A percentile compares a stretch with the other conserved stretches of the same genome.
Evolutionary conservation across 2,113 vertebrate species (phyloP).

Genomic region (Zosterops hypoxanthus): DNA sequence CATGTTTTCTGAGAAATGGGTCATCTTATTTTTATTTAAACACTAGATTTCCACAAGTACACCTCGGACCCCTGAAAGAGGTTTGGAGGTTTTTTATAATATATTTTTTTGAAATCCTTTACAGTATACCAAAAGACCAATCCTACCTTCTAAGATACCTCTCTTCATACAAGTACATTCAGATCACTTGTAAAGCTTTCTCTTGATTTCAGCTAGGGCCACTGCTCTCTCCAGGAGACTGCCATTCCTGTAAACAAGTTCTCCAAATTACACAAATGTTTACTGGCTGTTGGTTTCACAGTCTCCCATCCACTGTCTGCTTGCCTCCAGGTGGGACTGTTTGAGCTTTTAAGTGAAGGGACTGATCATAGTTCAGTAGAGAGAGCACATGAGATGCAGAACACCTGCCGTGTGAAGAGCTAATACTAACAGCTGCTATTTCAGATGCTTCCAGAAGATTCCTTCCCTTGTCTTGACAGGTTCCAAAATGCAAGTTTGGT

Average conservation of each 20-base stretch:
- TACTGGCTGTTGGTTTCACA: neutral
- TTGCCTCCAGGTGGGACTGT: neutral
- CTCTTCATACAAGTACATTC: neutral
- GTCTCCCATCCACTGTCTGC: neutral
- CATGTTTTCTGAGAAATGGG: neutral
- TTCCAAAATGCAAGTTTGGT: neutral
- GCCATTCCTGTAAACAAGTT: accelerated
- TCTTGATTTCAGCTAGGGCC: neutral
- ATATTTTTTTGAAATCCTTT: neutral
- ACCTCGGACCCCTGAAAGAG: neutral
- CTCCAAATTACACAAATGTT: neutral
- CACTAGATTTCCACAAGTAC: neutral
- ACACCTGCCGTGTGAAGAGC: neutral
- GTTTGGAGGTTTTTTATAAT: neutral
- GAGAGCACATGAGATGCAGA: neutral
- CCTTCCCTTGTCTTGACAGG: neutral
- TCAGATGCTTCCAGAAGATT: slow-evolving; percentile 12
- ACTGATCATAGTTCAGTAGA: neutral
- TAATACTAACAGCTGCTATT: neutral
- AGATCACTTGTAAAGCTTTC: neutral
- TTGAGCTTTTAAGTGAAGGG: neutral
- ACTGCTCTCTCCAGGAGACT: neutral
- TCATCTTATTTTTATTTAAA: neutral
- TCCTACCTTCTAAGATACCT: neutral
- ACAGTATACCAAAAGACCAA: neutral